A percentile compares a stretch with the other conserved stretches of the same genome.
Conservation (phyloP, 1,140 invertebrate genomes). For the Atta texana region DNA sequence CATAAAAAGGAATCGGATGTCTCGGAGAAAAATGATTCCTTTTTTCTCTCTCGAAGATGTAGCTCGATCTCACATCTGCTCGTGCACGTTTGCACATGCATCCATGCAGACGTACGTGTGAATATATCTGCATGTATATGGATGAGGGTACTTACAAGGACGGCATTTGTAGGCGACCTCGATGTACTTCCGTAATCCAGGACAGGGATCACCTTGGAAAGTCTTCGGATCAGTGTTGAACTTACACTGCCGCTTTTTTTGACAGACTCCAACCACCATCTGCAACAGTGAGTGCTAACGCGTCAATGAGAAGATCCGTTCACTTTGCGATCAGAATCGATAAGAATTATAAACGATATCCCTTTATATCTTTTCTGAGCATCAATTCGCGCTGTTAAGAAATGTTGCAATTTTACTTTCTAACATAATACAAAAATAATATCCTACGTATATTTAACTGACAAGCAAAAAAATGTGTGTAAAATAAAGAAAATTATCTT, state of each 20-base stretch:
- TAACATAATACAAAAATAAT: not conserved
- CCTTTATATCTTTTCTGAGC: no score
- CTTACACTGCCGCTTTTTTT: constrained; percentile 95
- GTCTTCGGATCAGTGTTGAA: constrained; percentile 93
- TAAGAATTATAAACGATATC: not conserved
- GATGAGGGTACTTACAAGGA: constrained; percentile 93
- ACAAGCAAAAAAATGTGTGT: not conserved
- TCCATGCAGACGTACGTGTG: not conserved
- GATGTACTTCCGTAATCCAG: constrained; percentile 94
- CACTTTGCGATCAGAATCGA: constrained; percentile 56
- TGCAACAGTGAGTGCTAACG: constrained; percentile 95
- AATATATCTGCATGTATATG: not conserved
- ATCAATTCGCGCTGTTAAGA: not conserved
- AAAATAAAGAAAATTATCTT: constrained; percentile 1
- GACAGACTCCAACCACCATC: constrained; percentile 96
- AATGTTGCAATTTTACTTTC: not conserved
- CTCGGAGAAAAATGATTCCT: constrained; percentile 57
- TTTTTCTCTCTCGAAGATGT: not conserved
- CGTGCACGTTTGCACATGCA: constrained; percentile 24
- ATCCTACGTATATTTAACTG: not conserved
- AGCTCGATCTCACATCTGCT: constrained; percentile 35
- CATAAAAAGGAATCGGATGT: constrained; percentile 67
- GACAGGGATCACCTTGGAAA: constrained; percentile 95
- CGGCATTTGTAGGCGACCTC: constrained; percentile 97
- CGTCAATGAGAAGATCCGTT: constrained; percentile 86